Conservation (phyloP, 37 sponge, comb jelly and placozoan species). For the Chondrosia reniformis region DNA sequence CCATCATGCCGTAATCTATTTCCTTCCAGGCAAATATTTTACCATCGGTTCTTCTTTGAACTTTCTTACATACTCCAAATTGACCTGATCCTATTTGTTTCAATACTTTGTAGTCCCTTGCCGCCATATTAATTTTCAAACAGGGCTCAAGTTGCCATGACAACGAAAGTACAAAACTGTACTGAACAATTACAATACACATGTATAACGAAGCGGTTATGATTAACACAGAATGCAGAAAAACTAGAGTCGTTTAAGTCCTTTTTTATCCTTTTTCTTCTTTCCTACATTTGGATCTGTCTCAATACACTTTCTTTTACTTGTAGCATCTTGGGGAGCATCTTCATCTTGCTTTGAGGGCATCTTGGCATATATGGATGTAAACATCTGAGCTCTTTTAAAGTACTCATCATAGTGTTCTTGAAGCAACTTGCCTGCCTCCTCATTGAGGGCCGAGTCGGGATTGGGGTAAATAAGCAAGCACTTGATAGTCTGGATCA, state of each 20-base stretch:
- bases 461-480: conserved; percentile 97
- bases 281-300: conserved; percentile 26
- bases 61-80: conserved; percentile 75
- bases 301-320: conserved; percentile 12
- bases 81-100: conserved; percentile 64
- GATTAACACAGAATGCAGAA: background rate
- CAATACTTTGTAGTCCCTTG: conserved; percentile 60
- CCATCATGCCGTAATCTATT: conserved; percentile 77
- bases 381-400: conserved; percentile 86
- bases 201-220: too few species aligned
- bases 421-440: conserved; percentile 86
- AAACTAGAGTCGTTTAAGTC: conserved; percentile 71
- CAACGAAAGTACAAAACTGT: too few species aligned
- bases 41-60: conserved; percentile 55
- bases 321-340: background rate
- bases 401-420: conserved; percentile 90
- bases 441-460: conserved; percentile 98
- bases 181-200: too few species aligned
- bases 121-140: too few species aligned
- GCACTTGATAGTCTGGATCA: conserved; percentile 86
- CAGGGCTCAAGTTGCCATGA: too few species aligned
- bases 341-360: background rate
- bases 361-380: conserved; percentile 81
- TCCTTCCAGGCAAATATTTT: conserved; percentile 89
- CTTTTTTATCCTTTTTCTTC: conserved; percentile 87